A percentile compares a stretch with the other conserved stretches of the same genome.
phyloP scores from a whole-genome alignment of 2,888 invertebrate species.

The Acanthosepion pharaonis region DNA sequence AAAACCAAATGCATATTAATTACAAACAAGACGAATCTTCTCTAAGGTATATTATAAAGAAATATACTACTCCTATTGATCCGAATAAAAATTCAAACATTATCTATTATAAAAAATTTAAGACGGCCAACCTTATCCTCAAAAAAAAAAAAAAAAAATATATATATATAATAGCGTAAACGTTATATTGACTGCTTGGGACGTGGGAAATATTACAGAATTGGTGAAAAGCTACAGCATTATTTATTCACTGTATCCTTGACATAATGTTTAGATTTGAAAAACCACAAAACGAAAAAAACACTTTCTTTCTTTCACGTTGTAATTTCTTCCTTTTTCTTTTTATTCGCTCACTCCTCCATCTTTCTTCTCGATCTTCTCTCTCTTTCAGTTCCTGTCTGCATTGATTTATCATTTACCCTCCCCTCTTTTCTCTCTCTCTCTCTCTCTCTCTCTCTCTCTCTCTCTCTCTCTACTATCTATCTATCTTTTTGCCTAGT shows the following conservation, averaged over 20 bases:
- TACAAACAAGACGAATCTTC: too few species aligned
- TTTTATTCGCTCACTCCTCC: neutral
- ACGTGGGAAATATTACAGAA: neutral
- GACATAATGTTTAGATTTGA: neutral
- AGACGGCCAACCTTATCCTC: too few species aligned
- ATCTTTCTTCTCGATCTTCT: neutral
- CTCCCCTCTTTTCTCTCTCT: neutral
- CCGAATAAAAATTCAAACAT: too few species aligned
- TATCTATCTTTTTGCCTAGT: too few species aligned
- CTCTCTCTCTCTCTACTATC: neutral
- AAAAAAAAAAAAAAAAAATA: too few species aligned
- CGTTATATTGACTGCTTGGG: neutral
- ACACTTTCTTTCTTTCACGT: neutral
- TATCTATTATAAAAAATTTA: too few species aligned
- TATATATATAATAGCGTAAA: too few species aligned
- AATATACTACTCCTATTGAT: too few species aligned
- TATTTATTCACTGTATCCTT: neutral
- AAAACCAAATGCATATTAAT: too few species aligned
- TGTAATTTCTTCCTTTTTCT: neutral
- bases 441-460: neutral
- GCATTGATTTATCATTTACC: neutral
- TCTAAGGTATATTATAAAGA: too few species aligned
- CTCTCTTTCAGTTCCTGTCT: neutral
- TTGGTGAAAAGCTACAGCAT: neutral
- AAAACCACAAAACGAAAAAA: neutral